phyloP scores from a whole-genome alignment of 2,888 invertebrate species.

The Aleiodes alternator region DNA sequence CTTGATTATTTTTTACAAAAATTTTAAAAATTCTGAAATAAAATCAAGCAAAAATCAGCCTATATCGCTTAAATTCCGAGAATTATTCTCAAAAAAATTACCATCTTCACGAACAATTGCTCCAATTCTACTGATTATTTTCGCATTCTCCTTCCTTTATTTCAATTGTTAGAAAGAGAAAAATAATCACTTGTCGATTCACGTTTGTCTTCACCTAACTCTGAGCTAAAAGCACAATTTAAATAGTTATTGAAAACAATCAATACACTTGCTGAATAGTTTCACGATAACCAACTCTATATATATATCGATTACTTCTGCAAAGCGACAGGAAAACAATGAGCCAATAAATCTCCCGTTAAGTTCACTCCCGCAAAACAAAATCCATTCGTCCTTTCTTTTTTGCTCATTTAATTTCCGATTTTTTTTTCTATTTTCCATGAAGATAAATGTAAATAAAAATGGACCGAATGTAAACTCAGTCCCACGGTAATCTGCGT shows the following conservation, averaged over 20 bases:
- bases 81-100: neutral
- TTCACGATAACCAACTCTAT: neutral
- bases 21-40: no score
- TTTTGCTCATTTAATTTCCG: neutral
- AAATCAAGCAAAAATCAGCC: no score
- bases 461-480: constrained; percentile 5
- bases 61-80: no score
- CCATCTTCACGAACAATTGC: neutral
- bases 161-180: neutral
- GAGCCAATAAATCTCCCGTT: constrained; percentile 30
- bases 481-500: constrained; percentile 17
- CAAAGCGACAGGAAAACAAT: constrained; percentile 21
- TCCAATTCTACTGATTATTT: neutral
- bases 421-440: neutral
- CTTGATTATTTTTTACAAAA: no score
- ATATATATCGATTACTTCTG: constrained; percentile 11
- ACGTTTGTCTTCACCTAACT: no score
- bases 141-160: no score
- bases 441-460: constrained; percentile 4
- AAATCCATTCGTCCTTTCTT: neutral
- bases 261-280: constrained; percentile 34
- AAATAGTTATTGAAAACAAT: constrained; percentile 24
- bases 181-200: neutral
- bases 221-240: neutral
- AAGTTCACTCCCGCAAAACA: neutral